Evolutionary conservation across 2,888 invertebrate species (phyloP).

Genomic region (Lordiphosa andalusiaca): DNA sequence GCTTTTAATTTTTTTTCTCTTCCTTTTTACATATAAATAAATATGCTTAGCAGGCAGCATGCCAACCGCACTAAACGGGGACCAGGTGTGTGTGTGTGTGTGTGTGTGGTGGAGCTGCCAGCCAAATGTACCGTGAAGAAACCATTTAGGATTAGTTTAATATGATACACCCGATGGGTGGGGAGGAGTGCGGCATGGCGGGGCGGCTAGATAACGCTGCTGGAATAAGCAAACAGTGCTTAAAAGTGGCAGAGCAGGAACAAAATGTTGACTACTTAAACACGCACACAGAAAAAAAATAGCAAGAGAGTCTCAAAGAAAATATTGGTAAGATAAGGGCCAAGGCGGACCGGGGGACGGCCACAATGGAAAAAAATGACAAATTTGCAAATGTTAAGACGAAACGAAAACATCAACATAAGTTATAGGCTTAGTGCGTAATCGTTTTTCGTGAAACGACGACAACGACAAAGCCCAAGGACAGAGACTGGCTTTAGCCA

Average conservation of each 20-base stretch:
- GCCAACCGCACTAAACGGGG: slow-evolving; percentile 24
- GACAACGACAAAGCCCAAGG: slow-evolving; percentile 8
- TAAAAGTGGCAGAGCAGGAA: slow-evolving; percentile 62
- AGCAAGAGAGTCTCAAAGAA: slow-evolving; percentile 49
- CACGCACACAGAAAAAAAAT: slow-evolving; percentile 34
- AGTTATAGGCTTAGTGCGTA: slow-evolving; percentile 76
- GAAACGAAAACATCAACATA: slow-evolving; percentile 76
- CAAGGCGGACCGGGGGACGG: slow-evolving; percentile 8
- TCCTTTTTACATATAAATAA: slow-evolving; percentile 15
- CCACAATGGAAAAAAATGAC: slow-evolving; percentile 57
- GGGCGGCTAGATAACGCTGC: slow-evolving; percentile 63
- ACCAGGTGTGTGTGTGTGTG: slow-evolving; percentile 29
- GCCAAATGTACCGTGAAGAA: slow-evolving; percentile 78
- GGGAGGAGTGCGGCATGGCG: background rate
- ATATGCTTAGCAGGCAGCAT: slow-evolving; percentile 37
- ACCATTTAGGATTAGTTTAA: slow-evolving; percentile 79
- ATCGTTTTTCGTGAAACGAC: slow-evolving; percentile 71
- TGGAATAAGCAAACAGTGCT: slow-evolving; percentile 78
- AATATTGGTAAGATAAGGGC: slow-evolving; percentile 51
- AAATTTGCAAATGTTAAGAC: slow-evolving; percentile 76
- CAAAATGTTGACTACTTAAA: slow-evolving; percentile 66
- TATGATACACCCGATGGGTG: slow-evolving; percentile 63
- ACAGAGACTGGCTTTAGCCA: slow-evolving; percentile 61
- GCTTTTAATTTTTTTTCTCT: slow-evolving; percentile 35
- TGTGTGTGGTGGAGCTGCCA: slow-evolving; percentile 31